These are phyloP conservation scores for Nemurella pictetii DNA, from an alignment of 2,888 invertebrate genomes.

Conservation along the genomic window DNA sequence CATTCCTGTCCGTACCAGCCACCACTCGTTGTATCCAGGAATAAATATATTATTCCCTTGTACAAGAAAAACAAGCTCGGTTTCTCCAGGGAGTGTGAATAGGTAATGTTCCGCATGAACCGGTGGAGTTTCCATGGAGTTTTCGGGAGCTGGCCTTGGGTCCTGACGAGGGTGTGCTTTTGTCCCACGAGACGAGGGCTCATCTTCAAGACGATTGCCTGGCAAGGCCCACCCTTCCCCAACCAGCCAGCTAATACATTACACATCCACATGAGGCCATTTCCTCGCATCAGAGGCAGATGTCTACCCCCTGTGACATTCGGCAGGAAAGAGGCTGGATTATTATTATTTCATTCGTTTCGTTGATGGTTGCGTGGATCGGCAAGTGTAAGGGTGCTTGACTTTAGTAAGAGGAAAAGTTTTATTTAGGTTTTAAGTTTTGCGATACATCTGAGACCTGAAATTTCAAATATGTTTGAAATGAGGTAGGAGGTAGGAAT, in stretches of 20 bases:
- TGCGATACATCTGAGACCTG: too few species aligned
- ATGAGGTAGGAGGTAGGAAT: too few species aligned
- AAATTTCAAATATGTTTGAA: too few species aligned
- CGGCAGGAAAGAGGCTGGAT: background rate
- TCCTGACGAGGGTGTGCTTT: background rate
- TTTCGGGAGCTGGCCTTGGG: background rate
- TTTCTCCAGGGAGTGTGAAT: background rate
- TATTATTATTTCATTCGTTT: background rate
- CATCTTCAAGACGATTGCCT: constrained; percentile 22
- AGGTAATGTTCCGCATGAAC: background rate
- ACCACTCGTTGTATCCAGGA: background rate
- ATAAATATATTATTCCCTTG: background rate
- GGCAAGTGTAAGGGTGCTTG: too few species aligned
- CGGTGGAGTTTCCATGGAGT: background rate
- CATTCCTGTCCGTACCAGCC: background rate
- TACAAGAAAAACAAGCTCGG: background rate
- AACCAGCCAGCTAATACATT: constrained; percentile 11
- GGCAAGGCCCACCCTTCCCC: background rate
- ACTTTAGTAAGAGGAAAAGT: too few species aligned
- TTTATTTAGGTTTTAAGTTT: too few species aligned
- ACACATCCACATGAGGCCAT: background rate
- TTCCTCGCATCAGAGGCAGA: background rate
- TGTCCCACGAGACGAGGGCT: background rate
- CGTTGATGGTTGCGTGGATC: too few species aligned
- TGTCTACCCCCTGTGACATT: background rate